Base-by-base conservation (phyloP, 2,113 vertebrate genomes). In the Semnornis frantzii region DNA sequence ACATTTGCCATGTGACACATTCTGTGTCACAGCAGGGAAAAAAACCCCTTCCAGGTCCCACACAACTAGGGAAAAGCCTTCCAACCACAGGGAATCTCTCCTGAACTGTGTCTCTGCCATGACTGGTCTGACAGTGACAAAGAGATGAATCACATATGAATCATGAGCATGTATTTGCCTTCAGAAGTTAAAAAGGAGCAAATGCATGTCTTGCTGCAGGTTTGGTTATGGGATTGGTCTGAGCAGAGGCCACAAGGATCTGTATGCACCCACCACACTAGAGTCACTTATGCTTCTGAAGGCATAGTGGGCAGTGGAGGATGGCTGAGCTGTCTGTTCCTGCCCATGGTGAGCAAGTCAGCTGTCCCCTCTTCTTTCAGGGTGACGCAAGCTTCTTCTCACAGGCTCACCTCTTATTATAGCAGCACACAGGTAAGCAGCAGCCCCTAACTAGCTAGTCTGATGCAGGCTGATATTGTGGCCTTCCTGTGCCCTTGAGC, bases 251-350 rank as follows among this genome's bases (percentile, higher is more conserved):
- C 60, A 39, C 2, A 52, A 75, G 39, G 25, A 81, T 81, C 44
- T 50, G 42, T 0, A 27, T 57, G 59, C 31, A 77, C 19, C 25
- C 39, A 37, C 25, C 5, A 0, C 2, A 2, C 10, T 33, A 8
- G 4, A 39, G 52, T 50, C 46, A 66, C 23, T 31, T 27, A 4
- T 0, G 11, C 55, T 73, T 73, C 66, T 74, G 66, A 73, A 69
- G 42, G 68, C 28, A 55, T 20, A 39, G 48, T 2, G 34, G 55
- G 66, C 48, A 59, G 7, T 9, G 8, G 25, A 64, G 62, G 42
- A 18, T 28, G 72, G 34, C 57, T 64, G 34, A 25, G 33, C 15
- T 21, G 34, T 4, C 42, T 78, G 42, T 3, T 68, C 50, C 58
- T 66, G 33, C 30, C 82, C 8, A 5, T 4, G 14, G 8, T 5